phyloP scores from a whole-genome alignment of 1,140 invertebrate species.

The Achroia grisella region DNA sequence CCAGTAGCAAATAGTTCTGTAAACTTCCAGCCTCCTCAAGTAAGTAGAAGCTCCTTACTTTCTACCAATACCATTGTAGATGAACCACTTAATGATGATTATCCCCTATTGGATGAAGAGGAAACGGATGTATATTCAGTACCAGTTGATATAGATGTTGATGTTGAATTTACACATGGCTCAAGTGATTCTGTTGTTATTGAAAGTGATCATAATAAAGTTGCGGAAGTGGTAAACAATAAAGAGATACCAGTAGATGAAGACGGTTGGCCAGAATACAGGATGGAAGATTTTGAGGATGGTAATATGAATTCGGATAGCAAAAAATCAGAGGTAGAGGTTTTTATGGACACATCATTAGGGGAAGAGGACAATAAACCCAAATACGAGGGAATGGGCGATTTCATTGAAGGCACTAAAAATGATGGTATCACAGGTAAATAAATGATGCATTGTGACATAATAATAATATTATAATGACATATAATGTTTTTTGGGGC shows the following conservation, averaged over 20 bases:
- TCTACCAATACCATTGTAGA: slow-evolving; percentile 19
- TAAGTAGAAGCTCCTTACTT: slow-evolving; percentile 34
- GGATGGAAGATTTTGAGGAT: slow-evolving; percentile 53
- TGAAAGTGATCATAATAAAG: slow-evolving; percentile 26
- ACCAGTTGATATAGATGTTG: slow-evolving; percentile 35
- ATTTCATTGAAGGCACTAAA: slow-evolving; percentile 80
- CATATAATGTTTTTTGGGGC: too few species aligned
- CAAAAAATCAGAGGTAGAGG: slow-evolving; percentile 21
- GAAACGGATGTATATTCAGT: slow-evolving; percentile 32
- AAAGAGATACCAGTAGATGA: slow-evolving; percentile 42
- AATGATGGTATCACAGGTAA: slow-evolving; percentile 84
- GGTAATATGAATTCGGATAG: slow-evolving; percentile 12
- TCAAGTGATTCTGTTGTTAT: slow-evolving; percentile 23
- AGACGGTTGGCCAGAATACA: slow-evolving; percentile 64
- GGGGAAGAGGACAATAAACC: slow-evolving; percentile 8
- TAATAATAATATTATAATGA: too few species aligned
- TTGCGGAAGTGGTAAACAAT: slow-evolving; percentile 20
- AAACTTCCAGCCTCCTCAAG: slow-evolving; percentile 46
- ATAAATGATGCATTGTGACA: too few species aligned
- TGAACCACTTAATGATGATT: slow-evolving; percentile 19
- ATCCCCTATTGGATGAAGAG: slow-evolving; percentile 17
- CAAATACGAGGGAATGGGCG: slow-evolving; percentile 68
- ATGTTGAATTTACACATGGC: slow-evolving; percentile 24
- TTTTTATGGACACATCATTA: slow-evolving; percentile 36
- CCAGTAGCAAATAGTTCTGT: slow-evolving; percentile 53